These are phyloP conservation scores for Oxycera nigricornis DNA, from an alignment of 2,888 invertebrate species.

Conservation along the genomic window DNA sequence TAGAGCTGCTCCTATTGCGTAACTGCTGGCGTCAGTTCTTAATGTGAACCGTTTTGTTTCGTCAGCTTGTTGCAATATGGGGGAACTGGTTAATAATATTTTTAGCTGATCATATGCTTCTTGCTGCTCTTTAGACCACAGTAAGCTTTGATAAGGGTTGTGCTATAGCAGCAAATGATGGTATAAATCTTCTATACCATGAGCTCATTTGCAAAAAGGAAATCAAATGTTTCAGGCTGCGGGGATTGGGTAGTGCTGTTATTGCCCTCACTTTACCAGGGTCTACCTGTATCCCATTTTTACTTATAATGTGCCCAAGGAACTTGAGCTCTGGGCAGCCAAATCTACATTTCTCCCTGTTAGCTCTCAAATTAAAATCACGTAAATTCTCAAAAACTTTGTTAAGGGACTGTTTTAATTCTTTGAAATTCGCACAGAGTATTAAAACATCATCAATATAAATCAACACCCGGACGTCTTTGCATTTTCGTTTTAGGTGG, in stretches of 20 bases:
- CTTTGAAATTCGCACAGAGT: neutral
- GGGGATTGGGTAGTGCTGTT: slow-evolving; percentile 43
- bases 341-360: slow-evolving; percentile 27
- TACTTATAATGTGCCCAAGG: too few species aligned
- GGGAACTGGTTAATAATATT: slow-evolving; percentile 50
- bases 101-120: too few species aligned
- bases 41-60: slow-evolving; percentile 51
- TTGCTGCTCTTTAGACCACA: slow-evolving; percentile 51
- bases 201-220: slow-evolving; percentile 47
- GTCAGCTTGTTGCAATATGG: slow-evolving; percentile 50
- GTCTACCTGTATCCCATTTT: slow-evolving; percentile 47
- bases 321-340: slow-evolving; percentile 41
- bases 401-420: neutral
- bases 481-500: neutral
- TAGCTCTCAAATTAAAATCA: neutral
- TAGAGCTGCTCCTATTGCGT: slow-evolving; percentile 49
- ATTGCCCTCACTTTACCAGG: slow-evolving; percentile 49
- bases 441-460: neutral
- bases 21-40: slow-evolving; percentile 53
- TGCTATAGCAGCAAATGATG: slow-evolving; percentile 41
- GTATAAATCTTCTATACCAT: slow-evolving; percentile 46
- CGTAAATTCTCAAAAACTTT: neutral
- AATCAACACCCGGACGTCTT: neutral
- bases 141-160: slow-evolving; percentile 51
- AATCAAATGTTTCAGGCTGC: slow-evolving; percentile 45